Percentiles rank a stretch among this genome's conserved stretches.
Conservation (phyloP, 2,888 invertebrate genomes). For the Amphipoea lucens region DNA sequence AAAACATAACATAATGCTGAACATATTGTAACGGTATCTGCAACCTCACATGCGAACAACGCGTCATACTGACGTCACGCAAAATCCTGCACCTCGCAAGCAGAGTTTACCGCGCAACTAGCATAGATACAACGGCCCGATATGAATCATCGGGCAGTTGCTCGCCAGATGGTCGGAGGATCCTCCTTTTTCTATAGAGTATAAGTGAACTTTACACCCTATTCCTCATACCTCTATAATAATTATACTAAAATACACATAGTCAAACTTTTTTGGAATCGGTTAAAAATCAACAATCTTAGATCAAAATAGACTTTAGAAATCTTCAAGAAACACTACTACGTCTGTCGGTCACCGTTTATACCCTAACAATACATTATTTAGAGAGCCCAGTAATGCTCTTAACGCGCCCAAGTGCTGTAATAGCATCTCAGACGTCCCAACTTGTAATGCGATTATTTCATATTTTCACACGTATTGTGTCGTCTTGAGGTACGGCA, state of each 20-base stretch:
- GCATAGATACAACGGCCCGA: too few relatives aligned
- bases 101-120: too few relatives aligned
- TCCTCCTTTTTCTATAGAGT: too few relatives aligned
- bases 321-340: background rate
- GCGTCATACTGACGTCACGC: too few relatives aligned
- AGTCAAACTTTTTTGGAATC: background rate
- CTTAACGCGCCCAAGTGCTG: conserved; percentile 64
- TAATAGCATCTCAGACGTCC: conserved; percentile 55
- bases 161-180: too few relatives aligned
- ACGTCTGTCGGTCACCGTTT: conserved; percentile 35
- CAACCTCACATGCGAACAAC: too few relatives aligned
- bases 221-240: too few relatives aligned
- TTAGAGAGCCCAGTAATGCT: conserved; percentile 68
- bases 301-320: background rate
- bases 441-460: conserved; percentile 67
- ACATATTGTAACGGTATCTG: background rate
- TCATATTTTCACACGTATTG: conserved; percentile 65
- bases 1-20: background rate
- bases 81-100: too few relatives aligned
- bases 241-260: background rate
- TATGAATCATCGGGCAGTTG: too few relatives aligned
- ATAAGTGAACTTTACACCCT: too few relatives aligned
- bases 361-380: conserved; percentile 55
- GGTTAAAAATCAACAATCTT: background rate
- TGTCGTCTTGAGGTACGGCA: conserved; percentile 43